Conservation (phyloP, 2,797 vertebrate genomes). For the Discoglossus pictus region DNA sequence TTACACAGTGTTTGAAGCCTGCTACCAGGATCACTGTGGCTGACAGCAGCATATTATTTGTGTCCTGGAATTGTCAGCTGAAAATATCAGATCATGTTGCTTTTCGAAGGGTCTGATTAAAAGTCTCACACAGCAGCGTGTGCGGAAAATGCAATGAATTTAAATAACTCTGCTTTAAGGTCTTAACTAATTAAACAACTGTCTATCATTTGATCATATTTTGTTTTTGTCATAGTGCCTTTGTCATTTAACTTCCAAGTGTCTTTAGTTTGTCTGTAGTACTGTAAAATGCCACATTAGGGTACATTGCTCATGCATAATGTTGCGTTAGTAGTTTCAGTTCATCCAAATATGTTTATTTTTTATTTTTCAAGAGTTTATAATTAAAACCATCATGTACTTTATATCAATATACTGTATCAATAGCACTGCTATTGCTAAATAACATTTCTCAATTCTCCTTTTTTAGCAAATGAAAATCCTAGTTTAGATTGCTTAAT, state of each 20-base stretch:
- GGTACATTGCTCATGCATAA: conserved; percentile 17
- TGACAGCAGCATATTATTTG: conserved; percentile 42
- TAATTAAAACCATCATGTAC: background rate
- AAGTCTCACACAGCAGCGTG: conserved; percentile 13
- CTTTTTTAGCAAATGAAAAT: too few species aligned
- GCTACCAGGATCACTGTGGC: conserved; percentile 40
- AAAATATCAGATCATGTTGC: conserved; percentile 46
- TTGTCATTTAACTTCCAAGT: conserved; percentile 1
- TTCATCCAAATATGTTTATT: background rate
- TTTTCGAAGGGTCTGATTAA: conserved; percentile 32
- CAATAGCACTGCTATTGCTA: conserved; percentile 13
- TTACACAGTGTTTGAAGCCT: conserved; percentile 49
- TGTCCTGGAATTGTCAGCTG: conserved; percentile 44
- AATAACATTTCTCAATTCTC: too few species aligned
- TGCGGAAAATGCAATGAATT: conserved; percentile 27
- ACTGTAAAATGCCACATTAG: conserved; percentile 13
- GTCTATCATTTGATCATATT: background rate
- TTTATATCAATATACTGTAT: conserved; percentile 13
- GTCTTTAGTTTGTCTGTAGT: conserved; percentile 26
- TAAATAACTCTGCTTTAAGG: background rate
- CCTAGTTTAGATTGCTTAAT: too few species aligned
- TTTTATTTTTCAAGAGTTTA: conserved; percentile 9
- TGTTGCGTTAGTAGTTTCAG: too few species aligned
- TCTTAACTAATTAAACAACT: background rate
- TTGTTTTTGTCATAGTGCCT: too few species aligned